Evolutionary conservation across 2,113 vertebrate genomes (phyloP), one percentile per base, ranked within the genome.

Genomic region (Oceanodroma tethys): DNA sequence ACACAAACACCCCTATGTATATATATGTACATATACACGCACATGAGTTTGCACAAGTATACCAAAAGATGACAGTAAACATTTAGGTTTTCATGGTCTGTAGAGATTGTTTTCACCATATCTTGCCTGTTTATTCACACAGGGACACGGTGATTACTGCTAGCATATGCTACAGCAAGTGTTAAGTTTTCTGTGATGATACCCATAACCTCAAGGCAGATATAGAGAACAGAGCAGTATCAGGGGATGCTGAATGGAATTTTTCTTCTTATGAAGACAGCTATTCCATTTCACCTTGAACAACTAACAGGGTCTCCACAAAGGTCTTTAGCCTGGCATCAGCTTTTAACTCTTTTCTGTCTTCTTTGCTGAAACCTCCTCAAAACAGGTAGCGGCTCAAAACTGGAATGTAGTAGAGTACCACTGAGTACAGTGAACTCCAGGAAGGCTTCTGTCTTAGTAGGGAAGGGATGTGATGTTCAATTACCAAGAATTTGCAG

Each of bases 11-110:
- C 0, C 14, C 25, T 36, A 10, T 22, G 38, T 6, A 26, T 26
- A 17, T 21, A 38, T 29, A 27, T 19, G 6, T 78, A 12, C 15
- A 2, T 40, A 42, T 1, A n/a, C 1, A 2, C 2, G 3, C 1
- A 1, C 18, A 36, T 2, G 2, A 59, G 13, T 36, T 68, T 34
- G 16, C 1, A 3, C 18, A 50, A 52, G 4, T 22, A 19, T 15
- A 43, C 14, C 12, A 59, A 67, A 63, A 75, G 21, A 8, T 50
- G 14, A 55, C 19, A 83, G 19, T 15, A 89, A 76, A 72, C 2
- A 32, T 42, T 75, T 13, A 55, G 23, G 19, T 5, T 45, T 42
- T 88, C 36, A 7, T 36, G 20, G 2, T 71, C 29, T 72, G 10
- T 50, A 55, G 32, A 55, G n/a, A 40, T 15, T 42, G 3, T 2